Conservation (phyloP, 2,113 vertebrate genomes). For the Bettongia penicillata region DNA sequence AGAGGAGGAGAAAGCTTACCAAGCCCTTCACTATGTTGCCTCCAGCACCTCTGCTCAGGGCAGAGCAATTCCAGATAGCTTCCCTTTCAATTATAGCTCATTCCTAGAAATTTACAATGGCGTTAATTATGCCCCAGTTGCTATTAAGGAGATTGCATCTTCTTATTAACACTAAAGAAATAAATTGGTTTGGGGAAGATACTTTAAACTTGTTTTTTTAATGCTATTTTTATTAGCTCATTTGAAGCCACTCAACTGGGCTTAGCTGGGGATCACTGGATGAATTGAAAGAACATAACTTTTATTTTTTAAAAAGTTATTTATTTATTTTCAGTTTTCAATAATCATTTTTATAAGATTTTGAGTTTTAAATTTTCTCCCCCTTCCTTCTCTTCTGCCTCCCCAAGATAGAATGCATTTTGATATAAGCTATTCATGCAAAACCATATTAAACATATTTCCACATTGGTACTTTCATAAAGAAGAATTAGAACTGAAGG, state of each 20-base stretch:
- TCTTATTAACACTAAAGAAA: not conserved
- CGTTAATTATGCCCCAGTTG: not conserved
- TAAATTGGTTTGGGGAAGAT: not conserved
- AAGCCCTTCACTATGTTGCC: not conserved
- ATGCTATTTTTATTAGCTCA: not conserved
- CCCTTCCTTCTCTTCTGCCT: too few relatives aligned
- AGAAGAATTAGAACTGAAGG: too few relatives aligned
- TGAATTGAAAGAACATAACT: not conserved
- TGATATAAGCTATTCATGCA: too few relatives aligned
- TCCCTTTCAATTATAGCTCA: constrained; percentile 7
- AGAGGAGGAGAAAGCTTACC: not conserved
- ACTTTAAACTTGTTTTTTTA: constrained; percentile 3
- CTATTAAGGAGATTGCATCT: not conserved
- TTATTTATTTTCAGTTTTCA: not conserved
- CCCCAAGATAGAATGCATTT: too few relatives aligned
- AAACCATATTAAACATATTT: too few relatives aligned
- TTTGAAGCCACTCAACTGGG: not conserved
- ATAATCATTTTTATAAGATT: too few relatives aligned
- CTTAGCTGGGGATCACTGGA: not conserved
- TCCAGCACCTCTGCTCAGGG: not conserved
- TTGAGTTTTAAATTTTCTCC: too few relatives aligned
- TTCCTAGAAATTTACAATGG: not conserved
- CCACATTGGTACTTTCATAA: too few relatives aligned
- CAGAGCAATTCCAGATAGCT: not conserved
- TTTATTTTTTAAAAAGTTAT: too few relatives aligned